phyloP scores from a whole-genome alignment of 2,797 vertebrate genomes.

The Cygnus olor region DNA sequence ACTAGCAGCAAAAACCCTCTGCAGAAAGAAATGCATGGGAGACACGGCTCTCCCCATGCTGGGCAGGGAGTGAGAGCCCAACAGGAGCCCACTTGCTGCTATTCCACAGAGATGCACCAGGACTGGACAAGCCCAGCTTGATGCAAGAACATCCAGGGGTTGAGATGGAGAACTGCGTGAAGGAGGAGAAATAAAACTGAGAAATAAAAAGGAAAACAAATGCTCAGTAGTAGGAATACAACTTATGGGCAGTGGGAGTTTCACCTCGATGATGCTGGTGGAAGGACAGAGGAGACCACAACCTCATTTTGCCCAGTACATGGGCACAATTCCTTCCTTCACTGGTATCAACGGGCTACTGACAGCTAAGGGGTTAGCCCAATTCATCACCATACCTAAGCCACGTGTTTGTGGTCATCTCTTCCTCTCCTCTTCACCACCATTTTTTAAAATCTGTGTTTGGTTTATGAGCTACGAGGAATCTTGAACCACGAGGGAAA shows the following conservation, averaged over 20 bases:
- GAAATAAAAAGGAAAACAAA: neutral
- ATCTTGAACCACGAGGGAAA: neutral
- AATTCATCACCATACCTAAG: neutral
- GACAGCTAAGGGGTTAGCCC: neutral
- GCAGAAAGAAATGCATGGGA: neutral
- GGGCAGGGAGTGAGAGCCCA: neutral
- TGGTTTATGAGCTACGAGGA: neutral
- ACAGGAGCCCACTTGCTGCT: neutral
- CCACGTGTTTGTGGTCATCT: neutral
- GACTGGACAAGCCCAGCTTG: neutral
- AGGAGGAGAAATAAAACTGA: neutral
- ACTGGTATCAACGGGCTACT: neutral
- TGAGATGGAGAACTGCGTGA: neutral
- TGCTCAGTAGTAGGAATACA: neutral
- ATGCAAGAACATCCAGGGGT: rapidly evolving
- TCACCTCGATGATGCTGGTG: neutral
- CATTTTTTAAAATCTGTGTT: neutral
- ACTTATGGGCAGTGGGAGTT: neutral
- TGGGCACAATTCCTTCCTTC: neutral
- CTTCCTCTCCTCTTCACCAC: neutral
- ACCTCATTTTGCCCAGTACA: neutral
- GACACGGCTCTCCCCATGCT: neutral
- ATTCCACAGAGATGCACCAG: neutral
- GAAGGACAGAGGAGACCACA: neutral
- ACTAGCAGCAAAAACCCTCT: neutral